phyloP scores from a whole-genome alignment of 1,140 invertebrate species.

The Apis dorsata region DNA sequence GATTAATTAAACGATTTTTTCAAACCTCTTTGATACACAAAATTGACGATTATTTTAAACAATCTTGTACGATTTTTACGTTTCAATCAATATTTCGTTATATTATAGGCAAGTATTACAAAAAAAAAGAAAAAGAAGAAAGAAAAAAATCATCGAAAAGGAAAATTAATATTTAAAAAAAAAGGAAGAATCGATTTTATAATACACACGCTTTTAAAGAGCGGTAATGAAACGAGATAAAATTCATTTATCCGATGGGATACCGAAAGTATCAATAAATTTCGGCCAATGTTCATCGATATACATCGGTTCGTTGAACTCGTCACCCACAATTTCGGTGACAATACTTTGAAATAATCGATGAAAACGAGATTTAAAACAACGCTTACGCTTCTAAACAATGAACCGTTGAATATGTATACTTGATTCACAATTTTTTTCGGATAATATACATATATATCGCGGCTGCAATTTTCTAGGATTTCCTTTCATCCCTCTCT shows the following conservation, averaged over 20 bases:
- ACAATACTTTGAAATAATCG: constrained; percentile 22
- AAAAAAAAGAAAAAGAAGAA: too few species aligned
- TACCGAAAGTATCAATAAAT: constrained; percentile 21
- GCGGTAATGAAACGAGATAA: not conserved
- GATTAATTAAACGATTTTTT: too few species aligned
- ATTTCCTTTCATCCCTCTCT: not conserved
- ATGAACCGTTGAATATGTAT: constrained; percentile 44
- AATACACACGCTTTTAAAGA: not conserved
- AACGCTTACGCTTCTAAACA: constrained; percentile 46
- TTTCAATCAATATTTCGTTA: too few species aligned
- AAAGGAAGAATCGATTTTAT: not conserved
- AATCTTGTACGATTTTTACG: too few species aligned
- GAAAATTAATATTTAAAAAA: too few species aligned
- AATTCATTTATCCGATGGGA: not conserved
- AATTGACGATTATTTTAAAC: too few species aligned
- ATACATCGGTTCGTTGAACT: constrained; percentile 19
- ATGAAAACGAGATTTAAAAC: constrained; percentile 47
- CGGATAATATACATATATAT: constrained; percentile 21
- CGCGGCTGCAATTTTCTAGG: constrained; percentile 42
- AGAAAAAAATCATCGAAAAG: too few species aligned
- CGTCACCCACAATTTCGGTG: constrained; percentile 18
- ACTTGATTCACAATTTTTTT: constrained; percentile 34
- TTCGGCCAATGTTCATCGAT: not conserved
- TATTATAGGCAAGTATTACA: too few species aligned
- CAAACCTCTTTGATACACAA: too few species aligned